Evolutionary conservation across 1,140 invertebrate genomes (phyloP), one percentile per base, ranked within the genome.

Genomic region (Drosophila kanapiae): DNA sequence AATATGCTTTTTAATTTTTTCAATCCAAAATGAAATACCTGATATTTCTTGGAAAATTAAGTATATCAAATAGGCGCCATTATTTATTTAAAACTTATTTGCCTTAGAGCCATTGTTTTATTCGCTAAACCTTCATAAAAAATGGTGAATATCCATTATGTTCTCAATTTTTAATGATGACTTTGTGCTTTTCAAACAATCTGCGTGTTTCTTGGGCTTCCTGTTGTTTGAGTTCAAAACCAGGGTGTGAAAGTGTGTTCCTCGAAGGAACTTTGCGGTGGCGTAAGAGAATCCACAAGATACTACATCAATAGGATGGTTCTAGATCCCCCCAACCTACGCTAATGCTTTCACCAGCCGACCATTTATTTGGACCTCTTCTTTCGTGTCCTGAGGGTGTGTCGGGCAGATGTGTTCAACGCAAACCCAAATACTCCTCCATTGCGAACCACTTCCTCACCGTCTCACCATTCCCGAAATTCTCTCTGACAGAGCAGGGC

Each of bases 341-440:
- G 3, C 23, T 35, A 58, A 68, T 38, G 11, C 11, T 35, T 54
- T n/a, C 16, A 45, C 69, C 35, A 75, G 38, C 38, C 31, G 13
- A 49, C 48, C 68, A 59, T 59, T 72, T 71, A 45, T 59, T 58
- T 37, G 40, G 67, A 49, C 37, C 53, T 58, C 42, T 54, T 33
- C 18, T 53, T 51, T 9, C 31, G 57, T 51, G 56, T 38, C 63
- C 43, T 42, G 82, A 78, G 84, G 84, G 84, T 88, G 84, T 88
- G 82, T 85, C 69, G 75, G 85, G 75, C 84, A 88, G 81, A 88
- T 84, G 77, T 78, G 72, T 42, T 42, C 45, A 54, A 47, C 61
- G 43, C 49, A 45, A 59, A 58, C 56, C 45, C 54, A 40, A 47
- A 63, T 45, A 62, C 48, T 60, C 60, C 76, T 48, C 69, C 58